Base-by-base conservation (phyloP, 1,140 invertebrate species). In the Microplitis mediator region DNA sequence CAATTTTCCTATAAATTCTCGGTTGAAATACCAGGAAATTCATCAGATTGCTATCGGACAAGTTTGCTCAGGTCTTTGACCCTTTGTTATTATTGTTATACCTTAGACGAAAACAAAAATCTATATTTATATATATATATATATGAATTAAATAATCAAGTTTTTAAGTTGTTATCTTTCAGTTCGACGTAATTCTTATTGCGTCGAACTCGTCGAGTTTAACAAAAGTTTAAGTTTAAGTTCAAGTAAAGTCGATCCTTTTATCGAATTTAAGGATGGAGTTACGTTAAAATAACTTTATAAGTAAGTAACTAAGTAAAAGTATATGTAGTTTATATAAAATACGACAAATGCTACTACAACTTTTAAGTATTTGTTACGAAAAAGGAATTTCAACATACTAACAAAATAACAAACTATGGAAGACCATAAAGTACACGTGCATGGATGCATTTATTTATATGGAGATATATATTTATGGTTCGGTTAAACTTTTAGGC, bases 281-380 rank as follows among this genome's bases (percentile, higher is more conserved):
- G 23, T 23, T 23, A 23, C 23, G 39, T 45, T 9, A 6, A 45
- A 45, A 45, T 62, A 78, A 81, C 62, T 74, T 32, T 36, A 77
- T 64, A 62, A 36, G 35, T 16, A 71, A 56, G 73, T 78, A 61
- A 54, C 64, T 39, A 23, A 23, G 23, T 23, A 23, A 23, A 23
- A 23, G 23, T 23, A 23, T 23, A 23, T 23, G 23, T 23, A 23
- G 23, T 45, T 45, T 45, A 11, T 45, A 45, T 45, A 6, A 45
- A 45, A 6, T 31, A 60, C 77, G 78, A 82, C 78, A 78, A 82
- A 82, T 83, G 75, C 77, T 66, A 74, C 67, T 66, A 74, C 67
- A 83, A 84, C 76, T 84, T 84, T 83, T 76, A 80, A 83, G 81
- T 84, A 83, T 75, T 75, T 79, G 81, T 80, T 76, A 45, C 23